Evolutionary conservation across 2,888 invertebrate species (phyloP).

Genomic region (Cataglyphis albicans): DNA sequence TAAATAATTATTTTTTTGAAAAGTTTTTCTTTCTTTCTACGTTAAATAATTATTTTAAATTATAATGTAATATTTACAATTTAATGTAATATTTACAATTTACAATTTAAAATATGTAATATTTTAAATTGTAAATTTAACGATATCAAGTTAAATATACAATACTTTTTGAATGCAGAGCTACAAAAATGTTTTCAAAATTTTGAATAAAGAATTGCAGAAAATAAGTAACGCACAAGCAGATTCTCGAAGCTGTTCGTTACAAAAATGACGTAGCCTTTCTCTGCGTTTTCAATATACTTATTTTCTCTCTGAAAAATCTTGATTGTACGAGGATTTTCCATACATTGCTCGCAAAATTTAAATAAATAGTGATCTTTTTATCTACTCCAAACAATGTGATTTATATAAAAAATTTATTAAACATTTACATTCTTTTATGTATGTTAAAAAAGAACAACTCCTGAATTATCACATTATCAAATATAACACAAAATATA

Average conservation of each 20-base stretch:
- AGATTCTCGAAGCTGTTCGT: conserved; percentile 12
- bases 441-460: background rate
- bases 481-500: background rate
- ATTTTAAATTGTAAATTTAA: background rate
- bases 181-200: conserved; percentile 9
- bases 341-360: conserved; percentile 3
- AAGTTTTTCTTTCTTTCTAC: too few species aligned
- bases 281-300: background rate
- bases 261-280: conserved; percentile 8
- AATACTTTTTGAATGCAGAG: background rate
- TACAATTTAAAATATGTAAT: too few species aligned
- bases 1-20: background rate
- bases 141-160: background rate
- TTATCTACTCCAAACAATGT: background rate
- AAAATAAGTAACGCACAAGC: conserved; percentile 10
- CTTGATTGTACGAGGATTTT: conserved; percentile 23
- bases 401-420: conserved; percentile 14
- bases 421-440: background rate
- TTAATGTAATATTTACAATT: too few species aligned
- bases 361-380: background rate
- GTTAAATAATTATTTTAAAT: too few species aligned
- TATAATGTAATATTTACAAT: too few species aligned
- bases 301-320: conserved; percentile 37
- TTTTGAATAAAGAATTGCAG: conserved; percentile 15
- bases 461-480: background rate